Evolutionary conservation across 1,140 invertebrate genomes (phyloP), one percentile per base, ranked within the genome.

Genomic region (Lordiphosa clarofinis): DNA sequence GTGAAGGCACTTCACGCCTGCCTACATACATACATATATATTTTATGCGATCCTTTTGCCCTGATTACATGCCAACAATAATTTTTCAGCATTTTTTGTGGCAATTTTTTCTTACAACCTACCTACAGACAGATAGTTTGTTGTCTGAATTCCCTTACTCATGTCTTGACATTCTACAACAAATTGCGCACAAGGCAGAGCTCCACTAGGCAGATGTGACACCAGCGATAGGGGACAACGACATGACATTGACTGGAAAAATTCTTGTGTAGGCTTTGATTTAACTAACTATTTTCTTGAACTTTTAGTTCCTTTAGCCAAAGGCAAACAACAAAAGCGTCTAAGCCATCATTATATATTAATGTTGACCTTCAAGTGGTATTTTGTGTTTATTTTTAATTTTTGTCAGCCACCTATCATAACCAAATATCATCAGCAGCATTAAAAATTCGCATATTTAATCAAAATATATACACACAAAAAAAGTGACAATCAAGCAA

Each of bases 51-150:
- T 75, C 43, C 21, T 11, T 64, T 62, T 57, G 43, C 35, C 15
- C 43, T 63, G 75, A 82, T 82, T 75, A 48, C 44, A 63, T 38
- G 44, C 11, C 43, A 59, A 57, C 59, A 57, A 81, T 74, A 74
- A 56, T 70, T 81, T 64, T 70, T 19, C 31, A 13, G 40, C 35
- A 11, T 33, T 7, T 35, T 40, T 10, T 46, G 12, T 4, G 36
- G 10, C 19, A 44, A 19, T 11, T 37, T 10, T 28, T 19, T 9
- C 15, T 42, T 10, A 31, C 28, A 31, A 31, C 28, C 28, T 31
- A 31, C 28, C 28, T 31, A 31, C 28, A 31, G 28, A 31, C 28
- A 31, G 28, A 31, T 31, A 31, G 6, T 31, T 31, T 31, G 28
- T 31, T 31, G 28, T 31, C 28, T 31, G 19, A 33, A 31, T 48